phyloP scores from a whole-genome alignment of 1,140 invertebrate genomes.

The Zaprionus kolodkinae region DNA sequence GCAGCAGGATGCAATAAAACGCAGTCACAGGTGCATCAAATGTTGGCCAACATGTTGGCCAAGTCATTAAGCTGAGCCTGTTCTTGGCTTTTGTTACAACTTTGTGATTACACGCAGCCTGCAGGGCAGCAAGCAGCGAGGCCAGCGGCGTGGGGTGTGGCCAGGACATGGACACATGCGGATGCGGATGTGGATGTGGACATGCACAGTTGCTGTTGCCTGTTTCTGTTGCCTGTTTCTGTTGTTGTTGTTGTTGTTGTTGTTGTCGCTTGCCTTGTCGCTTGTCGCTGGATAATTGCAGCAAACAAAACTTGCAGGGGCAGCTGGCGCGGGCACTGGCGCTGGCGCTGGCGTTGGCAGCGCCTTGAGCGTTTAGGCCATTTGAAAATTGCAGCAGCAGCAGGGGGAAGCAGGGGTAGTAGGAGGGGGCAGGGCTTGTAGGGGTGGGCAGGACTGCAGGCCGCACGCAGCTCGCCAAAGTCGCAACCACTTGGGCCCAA shows the following conservation, averaged over 20 bases:
- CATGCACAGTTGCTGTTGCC: constrained; percentile 26
- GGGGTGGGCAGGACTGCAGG: not conserved
- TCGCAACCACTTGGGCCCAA: constrained; percentile 62
- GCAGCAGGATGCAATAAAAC: constrained; percentile 78
- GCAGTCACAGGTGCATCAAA: constrained; percentile 71
- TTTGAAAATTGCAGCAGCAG: constrained; percentile 75
- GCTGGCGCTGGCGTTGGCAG: constrained; percentile 27
- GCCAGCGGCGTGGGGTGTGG: not conserved
- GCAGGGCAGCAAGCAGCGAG: not conserved
- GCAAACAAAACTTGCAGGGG: constrained; percentile 34
- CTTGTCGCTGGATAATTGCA: constrained; percentile 57
- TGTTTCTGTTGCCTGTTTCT: constrained; percentile 38
- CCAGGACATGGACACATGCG: constrained; percentile 72
- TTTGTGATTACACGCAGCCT: constrained; percentile 67
- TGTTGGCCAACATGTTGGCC: constrained; percentile 74
- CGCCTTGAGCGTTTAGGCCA: constrained; percentile 79
- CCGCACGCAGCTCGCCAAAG: constrained; percentile 25
- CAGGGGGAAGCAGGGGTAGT: not conserved
- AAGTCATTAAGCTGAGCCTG: constrained; percentile 81
- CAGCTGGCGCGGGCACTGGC: constrained; percentile 4
- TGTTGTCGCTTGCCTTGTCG: constrained; percentile 31
- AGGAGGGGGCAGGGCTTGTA: not conserved
- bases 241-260: constrained; percentile 5
- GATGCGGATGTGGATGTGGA: constrained; percentile 56
- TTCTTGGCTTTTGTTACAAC: constrained; percentile 78